A percentile compares a stretch with the other conserved stretches of the same genome.
Evolutionary conservation across 2,888 invertebrate genomes (phyloP).

Genomic region (Muschampia plurimacula): DNA sequence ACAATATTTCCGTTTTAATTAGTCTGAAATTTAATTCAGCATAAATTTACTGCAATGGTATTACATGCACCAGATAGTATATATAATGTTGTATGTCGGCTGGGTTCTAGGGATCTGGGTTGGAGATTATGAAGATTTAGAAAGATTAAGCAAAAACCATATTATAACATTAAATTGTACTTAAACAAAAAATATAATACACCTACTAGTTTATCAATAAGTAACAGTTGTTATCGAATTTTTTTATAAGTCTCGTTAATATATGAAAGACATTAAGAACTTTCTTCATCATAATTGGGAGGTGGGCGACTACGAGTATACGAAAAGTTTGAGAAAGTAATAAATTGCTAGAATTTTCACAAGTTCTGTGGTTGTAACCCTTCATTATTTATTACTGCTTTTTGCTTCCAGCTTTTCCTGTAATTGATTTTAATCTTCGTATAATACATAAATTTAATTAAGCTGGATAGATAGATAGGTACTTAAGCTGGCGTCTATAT

Average conservation of each 20-base stretch:
- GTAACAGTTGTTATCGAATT: neutral
- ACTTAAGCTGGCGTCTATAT: neutral
- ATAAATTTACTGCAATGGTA: too few species aligned
- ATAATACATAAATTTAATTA: slow-evolving; percentile 26
- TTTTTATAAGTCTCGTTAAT: neutral
- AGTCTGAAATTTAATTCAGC: too few species aligned
- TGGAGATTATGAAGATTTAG: too few species aligned
- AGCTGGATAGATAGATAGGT: neutral
- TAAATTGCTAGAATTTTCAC: slow-evolving; percentile 33
- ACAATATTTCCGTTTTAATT: too few species aligned
- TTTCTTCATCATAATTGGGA: slow-evolving; percentile 3
- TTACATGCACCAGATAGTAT: too few species aligned
- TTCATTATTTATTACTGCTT: slow-evolving; percentile 38
- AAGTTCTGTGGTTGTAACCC: slow-evolving; percentile 31
- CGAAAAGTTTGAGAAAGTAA: slow-evolving; percentile 31
- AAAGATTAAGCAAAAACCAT: too few species aligned
- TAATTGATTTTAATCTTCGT: slow-evolving; percentile 31
- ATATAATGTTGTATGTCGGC: too few species aligned
- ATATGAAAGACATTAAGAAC: neutral
- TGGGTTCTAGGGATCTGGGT: too few species aligned
- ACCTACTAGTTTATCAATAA: neutral
- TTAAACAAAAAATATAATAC: neutral
- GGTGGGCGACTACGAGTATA: slow-evolving; percentile 20
- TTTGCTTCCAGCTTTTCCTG: slow-evolving; percentile 27
- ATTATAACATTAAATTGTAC: neutral